Evolutionary conservation across 2,113 vertebrate genomes (phyloP).

Genomic region (Anoplopoma fimbria): DNA sequence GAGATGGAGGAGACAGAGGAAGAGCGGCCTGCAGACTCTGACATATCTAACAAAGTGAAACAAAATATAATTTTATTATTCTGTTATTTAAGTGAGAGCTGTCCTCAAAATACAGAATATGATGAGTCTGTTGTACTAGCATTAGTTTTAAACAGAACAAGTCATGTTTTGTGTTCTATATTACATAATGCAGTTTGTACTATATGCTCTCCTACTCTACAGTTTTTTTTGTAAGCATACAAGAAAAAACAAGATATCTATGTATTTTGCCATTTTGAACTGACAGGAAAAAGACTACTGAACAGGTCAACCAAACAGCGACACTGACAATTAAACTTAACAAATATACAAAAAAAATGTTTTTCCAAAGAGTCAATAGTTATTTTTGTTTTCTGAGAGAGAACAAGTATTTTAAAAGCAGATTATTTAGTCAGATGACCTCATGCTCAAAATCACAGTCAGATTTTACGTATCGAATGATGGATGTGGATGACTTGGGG

Average conservation of each 20-base stretch:
- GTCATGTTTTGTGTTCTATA: not conserved
- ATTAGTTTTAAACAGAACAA: not conserved
- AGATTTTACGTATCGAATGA: not conserved
- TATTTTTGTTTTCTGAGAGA: too few relatives aligned
- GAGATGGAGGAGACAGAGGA: conserved; percentile 72
- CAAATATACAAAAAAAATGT: not conserved
- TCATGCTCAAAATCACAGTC: not conserved
- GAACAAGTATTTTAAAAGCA: not conserved
- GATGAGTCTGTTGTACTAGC: too few relatives aligned
- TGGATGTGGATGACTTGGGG: too few relatives aligned
- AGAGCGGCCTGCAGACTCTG: conserved; percentile 34
- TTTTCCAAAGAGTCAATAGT: not conserved
- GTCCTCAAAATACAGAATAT: not conserved
- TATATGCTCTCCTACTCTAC: not conserved
- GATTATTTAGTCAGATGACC: not conserved
- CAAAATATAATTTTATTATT: not conserved
- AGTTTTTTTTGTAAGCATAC: not conserved
- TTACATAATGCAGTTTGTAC: too few relatives aligned
- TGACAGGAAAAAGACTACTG: not conserved
- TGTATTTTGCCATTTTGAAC: not conserved
- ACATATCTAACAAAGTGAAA: conserved; percentile 63
- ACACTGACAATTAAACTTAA: not conserved
- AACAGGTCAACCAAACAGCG: too few relatives aligned
- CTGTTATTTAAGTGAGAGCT: not conserved
- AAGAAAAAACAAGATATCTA: not conserved